Percentiles rank a stretch among this genome's conserved stretches.
Evolutionary conservation across 2,888 invertebrate species (phyloP).

Genomic region (Apocheima hispidaria): DNA sequence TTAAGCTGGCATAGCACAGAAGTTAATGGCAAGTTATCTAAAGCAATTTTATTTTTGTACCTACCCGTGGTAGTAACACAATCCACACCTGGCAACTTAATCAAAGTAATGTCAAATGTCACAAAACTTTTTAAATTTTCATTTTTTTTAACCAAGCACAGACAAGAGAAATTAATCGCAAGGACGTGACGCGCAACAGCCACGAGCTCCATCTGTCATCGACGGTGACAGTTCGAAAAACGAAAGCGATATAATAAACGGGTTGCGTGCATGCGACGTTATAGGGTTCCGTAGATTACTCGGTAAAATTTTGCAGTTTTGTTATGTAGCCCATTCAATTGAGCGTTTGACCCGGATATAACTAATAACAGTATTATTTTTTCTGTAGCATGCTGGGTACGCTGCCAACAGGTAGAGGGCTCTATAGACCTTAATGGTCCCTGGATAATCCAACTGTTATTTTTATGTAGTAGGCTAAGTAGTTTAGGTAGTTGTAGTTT

Average conservation of each 20-base stretch:
- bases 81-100: conserved; percentile 34
- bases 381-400: too few relatives aligned
- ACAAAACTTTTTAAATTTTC: conserved; percentile 34
- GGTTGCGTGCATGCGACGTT: conserved; percentile 34
- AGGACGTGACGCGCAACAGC: conserved; percentile 42
- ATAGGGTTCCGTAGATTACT: conserved; percentile 36
- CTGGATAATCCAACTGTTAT: too few relatives aligned
- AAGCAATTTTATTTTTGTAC: too few relatives aligned
- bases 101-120: conserved; percentile 38
- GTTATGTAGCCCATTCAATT: conserved; percentile 15
- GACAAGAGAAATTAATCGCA: conserved; percentile 44
- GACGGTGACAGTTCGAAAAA: conserved; percentile 48
- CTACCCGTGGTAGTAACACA: conserved; percentile 1
- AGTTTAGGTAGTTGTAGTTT: too few relatives aligned
- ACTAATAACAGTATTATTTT: too few relatives aligned
- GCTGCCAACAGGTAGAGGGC: too few relatives aligned
- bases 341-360: too few relatives aligned
- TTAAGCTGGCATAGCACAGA: too few relatives aligned
- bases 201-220: conserved; percentile 53
- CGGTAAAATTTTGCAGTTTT: conserved; percentile 28
- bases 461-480: too few relatives aligned
- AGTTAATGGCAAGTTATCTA: too few relatives aligned
- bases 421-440: too few relatives aligned
- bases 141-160: conserved; percentile 25
- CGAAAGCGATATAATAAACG: conserved; percentile 45